Conservation (phyloP, 53 echinoderm and acorn worm genomes). For the Crossaster papposus region DNA sequence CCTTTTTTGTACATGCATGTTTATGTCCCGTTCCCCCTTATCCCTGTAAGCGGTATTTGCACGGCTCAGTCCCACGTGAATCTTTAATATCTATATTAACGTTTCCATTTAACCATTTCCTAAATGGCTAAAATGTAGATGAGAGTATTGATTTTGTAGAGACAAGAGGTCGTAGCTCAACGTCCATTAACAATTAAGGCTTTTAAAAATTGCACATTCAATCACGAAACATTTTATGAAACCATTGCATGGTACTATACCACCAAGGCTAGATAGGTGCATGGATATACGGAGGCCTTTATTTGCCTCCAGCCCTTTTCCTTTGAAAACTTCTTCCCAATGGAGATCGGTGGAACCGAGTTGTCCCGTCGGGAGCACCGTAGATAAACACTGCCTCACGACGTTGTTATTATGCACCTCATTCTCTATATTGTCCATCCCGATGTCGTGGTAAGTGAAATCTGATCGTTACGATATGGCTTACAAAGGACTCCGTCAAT, state of each 20-base stretch:
- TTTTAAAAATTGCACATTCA: background rate
- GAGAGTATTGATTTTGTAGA: background rate
- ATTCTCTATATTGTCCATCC: constrained; percentile 28
- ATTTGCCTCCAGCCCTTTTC: constrained; percentile 12
- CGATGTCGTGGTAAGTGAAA: constrained; percentile 53
- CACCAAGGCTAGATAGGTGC: constrained; percentile 10
- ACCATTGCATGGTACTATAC: constrained; percentile 6
- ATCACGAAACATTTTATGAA: background rate
- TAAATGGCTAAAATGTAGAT: background rate
- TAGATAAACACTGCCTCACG: constrained; percentile 37
- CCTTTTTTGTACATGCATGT: background rate
- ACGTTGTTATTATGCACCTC: constrained; percentile 8
- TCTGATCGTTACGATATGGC: constrained; percentile 23
- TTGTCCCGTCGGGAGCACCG: constrained; percentile 56
- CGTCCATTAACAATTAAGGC: background rate
- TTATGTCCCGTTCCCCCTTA: background rate
- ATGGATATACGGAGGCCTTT: constrained; percentile 38
- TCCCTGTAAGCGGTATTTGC: background rate
- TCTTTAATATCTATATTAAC: background rate
- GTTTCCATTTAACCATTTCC: background rate
- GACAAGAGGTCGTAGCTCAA: background rate
- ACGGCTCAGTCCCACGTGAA: background rate
- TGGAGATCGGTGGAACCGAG: constrained; percentile 24
- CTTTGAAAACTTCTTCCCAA: constrained; percentile 7
- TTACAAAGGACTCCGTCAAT: background rate